Percentiles rank a stretch among this genome's conserved stretches.
Conservation (phyloP, 2,797 vertebrate species). For the Xerus rutilus region DNA sequence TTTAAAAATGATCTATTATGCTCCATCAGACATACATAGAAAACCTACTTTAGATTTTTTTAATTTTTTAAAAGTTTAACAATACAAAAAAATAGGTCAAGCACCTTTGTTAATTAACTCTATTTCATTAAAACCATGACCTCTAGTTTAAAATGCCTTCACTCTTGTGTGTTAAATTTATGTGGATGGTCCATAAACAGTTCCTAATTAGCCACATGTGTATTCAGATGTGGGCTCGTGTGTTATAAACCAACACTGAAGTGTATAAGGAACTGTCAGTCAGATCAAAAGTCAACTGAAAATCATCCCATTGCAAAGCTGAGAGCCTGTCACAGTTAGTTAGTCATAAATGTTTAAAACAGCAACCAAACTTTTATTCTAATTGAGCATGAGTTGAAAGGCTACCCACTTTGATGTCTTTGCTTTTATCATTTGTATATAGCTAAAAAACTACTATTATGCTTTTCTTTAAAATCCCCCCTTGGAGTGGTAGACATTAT, state of each 20-base stretch:
- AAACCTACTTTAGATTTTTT: neutral
- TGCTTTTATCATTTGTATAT: slow-evolving; percentile 91
- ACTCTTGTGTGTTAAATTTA: slow-evolving; percentile 82
- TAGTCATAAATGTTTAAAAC: slow-evolving; percentile 91
- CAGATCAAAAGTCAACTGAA: slow-evolving; percentile 91
- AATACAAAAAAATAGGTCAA: slow-evolving; percentile 70
- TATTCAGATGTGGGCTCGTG: slow-evolving; percentile 85
- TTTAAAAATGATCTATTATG: neutral
- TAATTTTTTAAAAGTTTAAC: neutral
- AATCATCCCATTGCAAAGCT: slow-evolving; percentile 89
- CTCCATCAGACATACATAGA: neutral
- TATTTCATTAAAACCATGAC: slow-evolving; percentile 80
- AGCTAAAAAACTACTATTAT: slow-evolving; percentile 84
- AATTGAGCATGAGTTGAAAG: slow-evolving; percentile 91
- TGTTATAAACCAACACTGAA: slow-evolving; percentile 89
- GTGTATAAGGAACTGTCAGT: slow-evolving; percentile 91
- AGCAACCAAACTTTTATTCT: slow-evolving; percentile 91
- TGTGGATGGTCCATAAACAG: slow-evolving; percentile 86
- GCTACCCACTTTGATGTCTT: slow-evolving; percentile 89
- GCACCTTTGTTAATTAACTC: slow-evolving; percentile 87
- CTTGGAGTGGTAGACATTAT: slow-evolving; percentile 85
- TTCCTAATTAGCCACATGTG: slow-evolving; percentile 90
- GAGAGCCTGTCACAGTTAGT: slow-evolving; percentile 90
- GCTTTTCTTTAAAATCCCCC: slow-evolving; percentile 5
- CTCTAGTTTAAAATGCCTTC: slow-evolving; percentile 71